Evolutionary conservation across 53 echinoderm and acorn worm species (phyloP).

Genomic region (Pentamera pediparva): DNA sequence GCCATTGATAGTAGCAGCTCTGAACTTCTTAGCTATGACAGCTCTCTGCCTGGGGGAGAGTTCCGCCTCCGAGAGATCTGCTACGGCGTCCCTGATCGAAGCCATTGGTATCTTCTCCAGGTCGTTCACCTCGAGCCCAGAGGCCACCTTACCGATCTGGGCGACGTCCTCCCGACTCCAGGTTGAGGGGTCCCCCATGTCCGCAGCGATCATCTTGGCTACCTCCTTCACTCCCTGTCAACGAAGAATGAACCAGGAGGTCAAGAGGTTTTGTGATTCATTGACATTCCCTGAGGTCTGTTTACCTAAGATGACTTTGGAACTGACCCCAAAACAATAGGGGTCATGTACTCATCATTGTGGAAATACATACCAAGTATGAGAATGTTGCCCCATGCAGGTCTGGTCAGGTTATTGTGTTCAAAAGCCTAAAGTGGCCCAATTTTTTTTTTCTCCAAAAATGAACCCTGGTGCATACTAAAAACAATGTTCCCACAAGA

Average conservation of each 20-base stretch:
- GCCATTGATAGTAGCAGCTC: constrained; percentile 6
- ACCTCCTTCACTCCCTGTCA: constrained; percentile 53
- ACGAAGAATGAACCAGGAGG: not conserved
- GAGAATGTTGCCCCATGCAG: too few species aligned
- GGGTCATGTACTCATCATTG: not conserved
- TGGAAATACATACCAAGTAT: not conserved
- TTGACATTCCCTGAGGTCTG: not conserved
- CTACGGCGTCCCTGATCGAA: constrained; percentile 32
- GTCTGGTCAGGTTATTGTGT: too few species aligned
- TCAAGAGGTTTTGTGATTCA: too few species aligned
- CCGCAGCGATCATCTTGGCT: constrained; percentile 34
- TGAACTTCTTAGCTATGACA: constrained; percentile 45
- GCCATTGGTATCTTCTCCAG: constrained; percentile 43
- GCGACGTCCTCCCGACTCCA: constrained; percentile 48
- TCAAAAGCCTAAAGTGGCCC: too few species aligned
- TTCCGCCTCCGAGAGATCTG: constrained; percentile 41
- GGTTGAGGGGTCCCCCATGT: constrained; percentile 27
- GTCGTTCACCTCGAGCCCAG: constrained; percentile 51
- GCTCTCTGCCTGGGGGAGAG: constrained; percentile 44
- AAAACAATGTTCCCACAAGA: too few species aligned
- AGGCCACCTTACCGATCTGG: constrained; percentile 44
- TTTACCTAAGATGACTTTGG: too few species aligned
- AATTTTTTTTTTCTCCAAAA: too few species aligned
- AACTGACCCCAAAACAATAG: not conserved
- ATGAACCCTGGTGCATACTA: too few species aligned